Evolutionary conservation across 2,113 vertebrate species (phyloP), one percentile per base, ranked within the genome.

Genomic region (Xiphorhynchus elegans): DNA sequence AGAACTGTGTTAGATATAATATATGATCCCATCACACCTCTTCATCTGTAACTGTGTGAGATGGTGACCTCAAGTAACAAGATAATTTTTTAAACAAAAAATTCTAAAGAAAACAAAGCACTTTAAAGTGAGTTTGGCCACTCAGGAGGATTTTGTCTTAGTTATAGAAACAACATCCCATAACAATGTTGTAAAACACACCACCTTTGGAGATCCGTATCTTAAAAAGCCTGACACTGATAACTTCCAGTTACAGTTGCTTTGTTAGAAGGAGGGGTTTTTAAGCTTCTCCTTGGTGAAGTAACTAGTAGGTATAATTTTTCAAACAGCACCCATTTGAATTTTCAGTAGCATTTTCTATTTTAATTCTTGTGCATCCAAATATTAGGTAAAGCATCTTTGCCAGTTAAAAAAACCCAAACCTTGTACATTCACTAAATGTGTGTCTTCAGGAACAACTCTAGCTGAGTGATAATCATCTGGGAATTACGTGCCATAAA

Each of bases 401-500:
- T 56, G 24, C 25, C 1, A 2, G 18, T 31, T 29, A 74, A 79
- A 18, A 46, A 29, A 47, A 6, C 49, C 8, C 49, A 8, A 58
- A 33, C 7, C 16, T 56, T 40, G 17, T 33, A 42, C 0, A 7
- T 29, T 42, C 8, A 35, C 8, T 46, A 59, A 55, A 53, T 0
- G 1, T 13, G 9, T 13, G 4, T 35, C 52, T 16, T 69, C 39
- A 82, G 82, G 17, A 44, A 55, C 24, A 76, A 18, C 5, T 7
- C 4, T 46, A 37, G 37, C 37, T 37, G 37, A 37, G 37, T 1
- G 1, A 39, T 3, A 42, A 93, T 37, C 26, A 56, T 29, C 29
- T 39, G 42, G 10, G 49, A 75, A n/a, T n/a, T 12, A 39, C 9
- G 18, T 16, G 56, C 7, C 31, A 84, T 29, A 76, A 78, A 70